Base-by-base conservation (phyloP, 2,888 invertebrate genomes). In the Horisme vitalbata region DNA sequence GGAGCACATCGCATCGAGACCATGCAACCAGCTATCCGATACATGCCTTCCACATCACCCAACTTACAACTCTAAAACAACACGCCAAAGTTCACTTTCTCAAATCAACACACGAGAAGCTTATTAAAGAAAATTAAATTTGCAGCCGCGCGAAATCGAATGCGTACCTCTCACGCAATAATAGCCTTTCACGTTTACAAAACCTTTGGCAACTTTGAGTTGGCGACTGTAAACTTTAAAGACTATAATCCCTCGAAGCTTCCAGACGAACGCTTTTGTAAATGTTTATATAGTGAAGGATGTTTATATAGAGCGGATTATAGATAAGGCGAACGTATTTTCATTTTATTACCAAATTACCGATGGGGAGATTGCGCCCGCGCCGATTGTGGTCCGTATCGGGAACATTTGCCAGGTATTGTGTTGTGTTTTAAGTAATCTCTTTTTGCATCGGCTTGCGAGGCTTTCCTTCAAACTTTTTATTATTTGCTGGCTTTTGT, bases 261-360 rank as follows among this genome's bases (percentile, higher is more conserved):
- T n/a, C 23, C 4, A 11, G 43, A 18, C 37, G 20, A 44, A 57
- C 57, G 45, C 48, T 45, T 54, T 54, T 45, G 52, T 58, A 61
- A 72, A 77, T 85, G 81, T 86, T 84, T 85, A 85, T 85, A 84
- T 83, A 84, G 83, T 68, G 60, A 68, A 68, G 74, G 72, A 74
- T 85, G 75, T 83, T 79, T 83, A 82, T 88, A 83, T 83, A 84
- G 79, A 76, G 66, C 68, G 85, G 88, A 87, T 87, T 79, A 76
- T 75, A 82, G 89, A 89, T 89, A 89, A 87, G 55, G 68, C 68
- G 81, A 83, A 73, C 76, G 84, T 86, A 88, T 90, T 90, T 87
- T 88, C 90, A 86, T 90, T 90, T 90, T 90, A 90, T 90, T 90
- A 88, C 89, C 86, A 88, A 90, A 90, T 90, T 90, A 87, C 90